Evolutionary conservation across 37 sponge, comb jelly and placozoan species (phyloP).

Genomic region (Spongilla lacustris): DNA sequence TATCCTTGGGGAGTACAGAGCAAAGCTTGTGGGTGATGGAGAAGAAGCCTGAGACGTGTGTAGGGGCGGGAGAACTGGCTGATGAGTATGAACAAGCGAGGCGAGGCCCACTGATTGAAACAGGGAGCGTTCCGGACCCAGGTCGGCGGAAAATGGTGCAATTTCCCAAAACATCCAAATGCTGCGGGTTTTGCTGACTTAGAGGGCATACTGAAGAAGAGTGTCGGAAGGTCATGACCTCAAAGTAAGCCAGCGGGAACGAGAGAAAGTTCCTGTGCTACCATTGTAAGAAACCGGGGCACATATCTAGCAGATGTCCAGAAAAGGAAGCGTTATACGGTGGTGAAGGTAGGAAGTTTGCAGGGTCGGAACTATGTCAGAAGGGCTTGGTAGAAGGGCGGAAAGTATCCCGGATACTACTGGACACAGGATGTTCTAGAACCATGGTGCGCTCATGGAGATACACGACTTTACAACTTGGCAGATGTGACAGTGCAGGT

Average conservation of each 20-base stretch:
- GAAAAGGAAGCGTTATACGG: background rate
- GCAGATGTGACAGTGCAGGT: slow-evolving; percentile 15
- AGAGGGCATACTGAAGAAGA: slow-evolving; percentile 10
- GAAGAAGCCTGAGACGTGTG: slow-evolving; percentile 7
- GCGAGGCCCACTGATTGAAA: too few species aligned
- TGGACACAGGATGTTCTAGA: slow-evolving; percentile 18
- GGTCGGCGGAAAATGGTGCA: background rate
- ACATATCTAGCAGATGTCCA: slow-evolving; percentile 12
- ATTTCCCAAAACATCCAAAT: too few species aligned
- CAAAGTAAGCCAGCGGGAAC: background rate
- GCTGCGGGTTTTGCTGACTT: background rate
- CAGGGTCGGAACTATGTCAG: too few species aligned
- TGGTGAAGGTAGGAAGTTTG: too few species aligned
- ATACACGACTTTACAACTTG: slow-evolving; percentile 12
- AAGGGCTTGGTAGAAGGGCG: too few species aligned
- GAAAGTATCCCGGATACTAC: too few species aligned
- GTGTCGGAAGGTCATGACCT: background rate
- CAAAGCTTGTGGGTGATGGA: slow-evolving; percentile 5
- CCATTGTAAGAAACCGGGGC: slow-evolving; percentile 32
- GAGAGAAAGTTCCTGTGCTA: background rate
- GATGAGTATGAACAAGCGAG: slow-evolving; percentile 33
- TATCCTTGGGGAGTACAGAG: background rate
- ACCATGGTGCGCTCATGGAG: slow-evolving; percentile 41
- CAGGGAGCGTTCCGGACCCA: background rate
- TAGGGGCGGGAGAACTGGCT: slow-evolving; percentile 14